Evolutionary conservation across 2,888 invertebrate species (phyloP), one percentile per base, ranked within the genome.

Genomic region (Schizotus pectinicornis): DNA sequence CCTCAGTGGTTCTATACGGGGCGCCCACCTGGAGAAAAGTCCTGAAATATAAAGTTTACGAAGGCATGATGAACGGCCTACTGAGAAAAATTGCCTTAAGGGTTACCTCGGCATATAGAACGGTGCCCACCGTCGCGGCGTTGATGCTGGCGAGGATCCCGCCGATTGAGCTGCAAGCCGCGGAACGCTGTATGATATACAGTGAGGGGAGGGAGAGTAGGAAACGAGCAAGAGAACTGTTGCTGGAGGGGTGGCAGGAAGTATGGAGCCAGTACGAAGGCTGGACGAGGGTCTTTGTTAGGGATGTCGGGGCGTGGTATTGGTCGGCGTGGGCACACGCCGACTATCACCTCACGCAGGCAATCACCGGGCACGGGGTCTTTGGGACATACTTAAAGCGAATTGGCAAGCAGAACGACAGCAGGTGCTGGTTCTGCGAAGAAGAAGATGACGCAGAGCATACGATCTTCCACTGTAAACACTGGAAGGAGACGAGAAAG

Each of bases 241-340:
- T 43, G 0, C 6, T 45, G 0, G 32, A 45, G 9, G 41, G 31
- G n/a, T 63, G 63, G 55, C 60, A 57, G 35, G 33, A 42, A 11
- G 56, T 50, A 32, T 59, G 59, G 62, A 30, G 43, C 0, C 11
- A 6, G 8, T 35, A 51, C 3, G 6, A 8, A n/a, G n/a, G n/a
- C n/a, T n/a, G n/a, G n/a, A n/a, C n/a, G n/a, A n/a, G n/a, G n/a
- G n/a, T n/a, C 34, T n/a, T n/a, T n/a, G n/a, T n/a, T n/a, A n/a
- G n/a, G n/a, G n/a, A n/a, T n/a, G n/a, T n/a, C n/a, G n/a, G n/a
- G n/a, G n/a, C n/a, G n/a, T n/a, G n/a, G n/a, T n/a, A n/a, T n/a
- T n/a, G n/a, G n/a, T n/a, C n/a, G n/a, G n/a, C n/a, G n/a, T n/a
- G n/a, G n/a, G n/a, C n/a, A n/a, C n/a, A n/a, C n/a, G n/a, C n/a